phyloP scores from a whole-genome alignment of 1,140 invertebrate genomes.

The Centruroides vittatus region DNA sequence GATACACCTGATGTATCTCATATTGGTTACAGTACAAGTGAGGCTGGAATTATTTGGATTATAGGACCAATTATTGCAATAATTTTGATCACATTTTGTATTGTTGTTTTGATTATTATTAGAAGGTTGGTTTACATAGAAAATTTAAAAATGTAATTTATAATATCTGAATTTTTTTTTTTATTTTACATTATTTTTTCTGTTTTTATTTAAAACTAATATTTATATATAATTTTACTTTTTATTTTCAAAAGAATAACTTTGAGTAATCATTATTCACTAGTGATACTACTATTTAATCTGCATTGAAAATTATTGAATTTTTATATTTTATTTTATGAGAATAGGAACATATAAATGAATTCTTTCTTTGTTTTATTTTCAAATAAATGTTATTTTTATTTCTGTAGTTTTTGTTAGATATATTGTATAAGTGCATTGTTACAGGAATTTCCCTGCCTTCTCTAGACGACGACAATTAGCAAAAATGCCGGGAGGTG shows the following conservation, averaged over 20 bases:
- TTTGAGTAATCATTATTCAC: no score
- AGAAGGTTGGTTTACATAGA: neutral
- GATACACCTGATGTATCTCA: slow-evolving; percentile 14
- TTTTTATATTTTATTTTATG: no score
- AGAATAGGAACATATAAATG: no score
- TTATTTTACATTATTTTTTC: neutral
- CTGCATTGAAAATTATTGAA: no score
- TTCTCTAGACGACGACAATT: slow-evolving; percentile 47
- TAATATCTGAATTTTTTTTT: no score
- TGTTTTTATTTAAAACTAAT: neutral
- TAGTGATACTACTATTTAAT: no score
- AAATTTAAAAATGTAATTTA: neutral
- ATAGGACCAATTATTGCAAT: slow-evolving; percentile 9
- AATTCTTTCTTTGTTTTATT: neutral
- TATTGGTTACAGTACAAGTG: slow-evolving; percentile 1
- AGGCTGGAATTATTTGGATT: slow-evolving; percentile 12
- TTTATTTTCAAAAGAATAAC: no score
- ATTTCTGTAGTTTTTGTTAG: neutral
- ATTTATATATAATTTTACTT: no score
- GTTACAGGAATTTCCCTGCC: slow-evolving; percentile 14
- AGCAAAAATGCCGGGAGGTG: slow-evolving; percentile 75
- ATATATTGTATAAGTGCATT: slow-evolving; percentile 2
- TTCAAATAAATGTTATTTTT: neutral
- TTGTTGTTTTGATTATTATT: neutral
- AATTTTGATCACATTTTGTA: slow-evolving; percentile 5